A percentile compares a stretch with the other conserved stretches of the same genome.
Conservation (phyloP, 2,797 vertebrate genomes). For the Picus viridis region DNA sequence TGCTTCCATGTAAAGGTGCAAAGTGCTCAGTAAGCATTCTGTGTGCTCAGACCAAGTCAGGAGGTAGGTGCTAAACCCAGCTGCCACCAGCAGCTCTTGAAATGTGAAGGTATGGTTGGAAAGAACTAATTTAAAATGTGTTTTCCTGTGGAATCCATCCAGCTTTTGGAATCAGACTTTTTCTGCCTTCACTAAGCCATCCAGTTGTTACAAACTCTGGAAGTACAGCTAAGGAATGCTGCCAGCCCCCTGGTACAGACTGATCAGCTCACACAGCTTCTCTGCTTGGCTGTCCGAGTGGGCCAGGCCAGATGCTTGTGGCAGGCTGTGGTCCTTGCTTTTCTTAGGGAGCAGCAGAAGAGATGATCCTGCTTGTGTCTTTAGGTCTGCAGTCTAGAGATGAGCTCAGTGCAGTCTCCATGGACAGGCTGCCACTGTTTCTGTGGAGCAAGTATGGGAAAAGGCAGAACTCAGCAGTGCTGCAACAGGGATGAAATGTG, state of each 20-base stretch:
- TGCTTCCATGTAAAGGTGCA: not conserved
- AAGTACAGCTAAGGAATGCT: not conserved
- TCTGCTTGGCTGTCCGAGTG: not conserved
- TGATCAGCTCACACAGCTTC: not conserved
- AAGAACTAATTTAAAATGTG: not conserved
- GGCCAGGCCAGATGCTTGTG: not conserved
- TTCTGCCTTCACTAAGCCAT: not conserved
- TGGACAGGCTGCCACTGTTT: not conserved
- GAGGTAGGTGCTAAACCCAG: not conserved
- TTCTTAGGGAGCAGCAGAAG: not conserved
- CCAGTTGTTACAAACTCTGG: slow-evolving; percentile 19
- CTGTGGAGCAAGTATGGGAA: not conserved
- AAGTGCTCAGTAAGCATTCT: not conserved
- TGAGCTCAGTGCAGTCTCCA: not conserved
- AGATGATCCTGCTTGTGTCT: not conserved
- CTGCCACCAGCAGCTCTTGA: not conserved
- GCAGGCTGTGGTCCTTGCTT: not conserved
- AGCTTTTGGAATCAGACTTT: slow-evolving; percentile 22
- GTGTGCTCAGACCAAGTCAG: not conserved
- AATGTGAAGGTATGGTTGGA: not conserved
- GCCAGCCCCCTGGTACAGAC: not conserved
- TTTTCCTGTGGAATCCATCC: slow-evolving; percentile 9
- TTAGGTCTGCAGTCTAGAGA: not conserved
- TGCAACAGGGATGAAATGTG: not conserved
- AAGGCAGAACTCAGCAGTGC: not conserved